Conservation (phyloP, 2,113 vertebrate species). For the Oryzias curvinotus region DNA sequence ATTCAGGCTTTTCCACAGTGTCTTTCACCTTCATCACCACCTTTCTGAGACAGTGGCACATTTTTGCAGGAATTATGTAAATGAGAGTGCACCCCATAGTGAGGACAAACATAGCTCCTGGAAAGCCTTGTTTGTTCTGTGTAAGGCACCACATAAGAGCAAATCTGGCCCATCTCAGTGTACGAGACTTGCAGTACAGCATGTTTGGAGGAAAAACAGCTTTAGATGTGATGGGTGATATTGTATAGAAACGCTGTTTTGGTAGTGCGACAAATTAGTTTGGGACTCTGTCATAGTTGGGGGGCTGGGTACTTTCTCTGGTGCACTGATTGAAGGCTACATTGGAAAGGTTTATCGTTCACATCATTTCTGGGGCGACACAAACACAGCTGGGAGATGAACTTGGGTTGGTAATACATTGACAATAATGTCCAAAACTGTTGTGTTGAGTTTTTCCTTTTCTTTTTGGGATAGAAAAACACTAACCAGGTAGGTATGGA, state of each 20-base stretch:
- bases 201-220: background rate
- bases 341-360: conserved; percentile 19
- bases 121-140: conserved; percentile 22
- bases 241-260: conserved; percentile 6
- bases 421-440: conserved; percentile 4
- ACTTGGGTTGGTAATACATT: background rate
- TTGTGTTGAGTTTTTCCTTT: background rate
- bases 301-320: background rate
- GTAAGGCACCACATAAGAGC: conserved; percentile 13
- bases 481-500: too few species aligned
- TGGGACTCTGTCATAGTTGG: conserved; percentile 2
- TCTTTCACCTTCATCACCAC: conserved; percentile 18
- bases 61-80: conserved; percentile 32
- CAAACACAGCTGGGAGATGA: conserved; percentile 3
- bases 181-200: conserved; percentile 7
- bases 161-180: conserved; percentile 18
- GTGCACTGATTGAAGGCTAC: conserved; percentile 5
- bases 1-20: background rate
- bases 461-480: too few species aligned
- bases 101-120: conserved; percentile 35
- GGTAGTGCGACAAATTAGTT: background rate
- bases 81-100: conserved; percentile 21
- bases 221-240: conserved; percentile 16
- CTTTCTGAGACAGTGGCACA: conserved; percentile 4
- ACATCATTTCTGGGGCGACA: conserved; percentile 1